phyloP scores from a whole-genome alignment of 2,888 invertebrate species.

The Pantelozetes paolii region DNA sequence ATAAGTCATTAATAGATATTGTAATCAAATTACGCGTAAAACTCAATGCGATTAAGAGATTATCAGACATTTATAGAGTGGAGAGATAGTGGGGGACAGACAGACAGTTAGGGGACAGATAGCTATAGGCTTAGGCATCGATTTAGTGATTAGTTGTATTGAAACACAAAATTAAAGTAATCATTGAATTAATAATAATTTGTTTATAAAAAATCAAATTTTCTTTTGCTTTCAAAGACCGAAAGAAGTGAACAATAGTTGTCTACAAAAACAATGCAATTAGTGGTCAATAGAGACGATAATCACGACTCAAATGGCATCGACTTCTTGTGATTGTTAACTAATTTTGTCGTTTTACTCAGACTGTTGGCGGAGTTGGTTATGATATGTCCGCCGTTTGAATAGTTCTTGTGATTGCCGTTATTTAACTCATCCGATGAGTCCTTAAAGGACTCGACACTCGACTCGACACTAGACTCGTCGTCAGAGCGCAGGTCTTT shows the following conservation, averaged over 20 bases:
- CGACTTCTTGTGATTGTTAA: not conserved
- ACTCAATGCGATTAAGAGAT: no score
- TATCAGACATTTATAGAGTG: no score
- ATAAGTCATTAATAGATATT: not conserved
- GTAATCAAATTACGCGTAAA: not conserved
- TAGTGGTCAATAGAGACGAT: not conserved
- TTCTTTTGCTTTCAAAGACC: not conserved
- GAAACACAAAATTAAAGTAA: not conserved
- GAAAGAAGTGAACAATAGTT: not conserved
- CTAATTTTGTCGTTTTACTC: not conserved
- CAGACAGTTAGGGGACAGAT: no score
- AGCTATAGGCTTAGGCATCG: no score
- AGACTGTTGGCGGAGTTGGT: not conserved
- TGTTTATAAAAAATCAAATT: not conserved
- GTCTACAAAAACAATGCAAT: constrained; percentile 9
- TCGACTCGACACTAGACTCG: constrained; percentile 40
- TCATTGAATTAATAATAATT: not conserved
- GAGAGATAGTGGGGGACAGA: no score
- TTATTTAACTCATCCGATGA: not conserved
- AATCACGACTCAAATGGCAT: not conserved
- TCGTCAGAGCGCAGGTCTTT: constrained; percentile 44
- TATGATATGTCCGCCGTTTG: constrained; percentile 5
- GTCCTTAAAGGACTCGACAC: not conserved
- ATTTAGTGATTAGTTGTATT: no score
- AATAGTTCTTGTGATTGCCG: not conserved